Percentiles rank a stretch among this genome's conserved stretches.
Conservation (phyloP, 2,888 invertebrate species). For the Chrysolina americana region DNA sequence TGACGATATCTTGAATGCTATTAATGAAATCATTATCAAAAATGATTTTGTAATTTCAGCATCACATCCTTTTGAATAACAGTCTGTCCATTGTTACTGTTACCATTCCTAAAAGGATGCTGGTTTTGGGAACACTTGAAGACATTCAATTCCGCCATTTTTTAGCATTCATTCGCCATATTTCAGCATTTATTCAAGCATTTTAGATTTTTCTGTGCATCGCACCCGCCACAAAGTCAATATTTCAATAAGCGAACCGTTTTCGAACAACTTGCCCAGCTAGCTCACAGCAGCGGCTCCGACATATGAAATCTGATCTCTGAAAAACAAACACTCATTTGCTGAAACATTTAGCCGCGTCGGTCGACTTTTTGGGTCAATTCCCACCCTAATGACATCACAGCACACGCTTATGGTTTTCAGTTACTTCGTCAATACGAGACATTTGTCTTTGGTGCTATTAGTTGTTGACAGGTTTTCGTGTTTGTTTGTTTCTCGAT, state of each 20-base stretch:
- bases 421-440: slow-evolving; percentile 64
- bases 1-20: no score
- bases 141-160: no score
- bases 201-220: neutral
- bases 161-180: no score
- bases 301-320: slow-evolving; percentile 43
- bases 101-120: no score
- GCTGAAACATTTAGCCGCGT: slow-evolving; percentile 15
- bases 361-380: slow-evolving; percentile 61
- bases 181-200: no score
- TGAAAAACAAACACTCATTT: slow-evolving; percentile 42
- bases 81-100: no score
- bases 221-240: neutral
- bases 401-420: slow-evolving; percentile 62
- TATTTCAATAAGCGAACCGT: neutral
- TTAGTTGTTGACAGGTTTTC: slow-evolving; percentile 64
- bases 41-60: no score
- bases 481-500: slow-evolving; percentile 59
- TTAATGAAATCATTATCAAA: no score
- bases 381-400: slow-evolving; percentile 61
- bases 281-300: neutral
- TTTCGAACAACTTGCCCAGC: neutral
- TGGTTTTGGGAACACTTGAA: no score
- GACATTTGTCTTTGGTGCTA: slow-evolving; percentile 66
- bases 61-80: no score